Percentiles rank a stretch among this genome's conserved stretches.
Evolutionary conservation across 2,888 invertebrate species (phyloP).

Genomic region (Dasypogon diadema): DNA sequence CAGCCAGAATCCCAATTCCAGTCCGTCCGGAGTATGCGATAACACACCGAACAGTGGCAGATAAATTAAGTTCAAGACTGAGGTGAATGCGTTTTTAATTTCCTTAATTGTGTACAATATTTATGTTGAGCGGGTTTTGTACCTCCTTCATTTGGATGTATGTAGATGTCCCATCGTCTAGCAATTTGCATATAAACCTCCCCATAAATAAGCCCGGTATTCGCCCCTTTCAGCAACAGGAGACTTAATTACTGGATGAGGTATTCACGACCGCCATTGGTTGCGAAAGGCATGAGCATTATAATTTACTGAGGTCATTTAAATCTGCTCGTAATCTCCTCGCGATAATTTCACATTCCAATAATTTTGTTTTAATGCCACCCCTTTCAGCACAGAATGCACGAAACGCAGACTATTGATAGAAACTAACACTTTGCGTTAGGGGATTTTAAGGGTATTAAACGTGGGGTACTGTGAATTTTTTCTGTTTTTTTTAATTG

Average conservation of each 20-base stretch:
- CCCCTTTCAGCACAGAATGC: not conserved
- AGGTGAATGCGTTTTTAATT: constrained; percentile 55
- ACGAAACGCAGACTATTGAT: not conserved
- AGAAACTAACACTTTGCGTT: no score
- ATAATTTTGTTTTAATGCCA: constrained; percentile 26
- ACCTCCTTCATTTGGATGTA: constrained; percentile 4
- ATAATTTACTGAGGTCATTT: constrained; percentile 31
- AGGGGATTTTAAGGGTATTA: no score
- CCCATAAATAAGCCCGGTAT: constrained; percentile 34
- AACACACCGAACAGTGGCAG: not conserved
- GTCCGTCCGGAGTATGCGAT: not conserved
- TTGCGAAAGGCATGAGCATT: constrained; percentile 17
- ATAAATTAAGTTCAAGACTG: constrained; percentile 52
- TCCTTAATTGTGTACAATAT: constrained; percentile 53
- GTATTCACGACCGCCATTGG: constrained; percentile 20
- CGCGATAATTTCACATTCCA: constrained; percentile 23
- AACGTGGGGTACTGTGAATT: no score
- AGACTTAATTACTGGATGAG: constrained; percentile 42
- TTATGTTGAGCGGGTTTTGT: constrained; percentile 45
- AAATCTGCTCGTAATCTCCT: constrained; percentile 31
- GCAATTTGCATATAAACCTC: constrained; percentile 42
- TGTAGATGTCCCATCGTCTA: constrained; percentile 37
- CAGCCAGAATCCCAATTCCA: not conserved
- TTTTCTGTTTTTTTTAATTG: no score
- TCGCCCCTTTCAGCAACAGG: constrained; percentile 39